These are phyloP conservation scores for Benitochromis conjunctus DNA, from an alignment of 2,113 vertebrate species.

Conservation along the genomic window DNA sequence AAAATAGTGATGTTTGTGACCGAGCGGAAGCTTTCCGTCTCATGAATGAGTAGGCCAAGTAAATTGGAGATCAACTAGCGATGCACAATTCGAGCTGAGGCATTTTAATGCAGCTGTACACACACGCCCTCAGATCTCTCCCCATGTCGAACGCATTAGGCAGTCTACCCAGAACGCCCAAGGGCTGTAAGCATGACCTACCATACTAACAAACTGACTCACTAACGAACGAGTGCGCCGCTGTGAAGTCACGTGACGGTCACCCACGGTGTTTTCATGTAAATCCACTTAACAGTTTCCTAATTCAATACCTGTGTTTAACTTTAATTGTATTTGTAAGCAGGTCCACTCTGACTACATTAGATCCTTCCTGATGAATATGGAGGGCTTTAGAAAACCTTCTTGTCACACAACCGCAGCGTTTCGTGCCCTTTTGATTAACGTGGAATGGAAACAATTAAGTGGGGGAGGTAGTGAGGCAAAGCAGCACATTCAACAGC, in stretches of 20 bases:
- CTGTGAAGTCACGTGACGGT: not conserved
- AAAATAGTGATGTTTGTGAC: slow-evolving; percentile 4
- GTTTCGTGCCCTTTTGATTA: slow-evolving; percentile 72
- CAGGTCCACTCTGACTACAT: slow-evolving; percentile 19
- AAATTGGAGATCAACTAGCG: not conserved
- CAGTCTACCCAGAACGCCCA: slow-evolving; percentile 31
- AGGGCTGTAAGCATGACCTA: not conserved
- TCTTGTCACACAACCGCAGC: slow-evolving; percentile 52
- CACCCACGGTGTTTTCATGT: not conserved
- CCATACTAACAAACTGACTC: not conserved
- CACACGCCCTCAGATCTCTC: not conserved
- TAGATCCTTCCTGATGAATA: slow-evolving; percentile 55
- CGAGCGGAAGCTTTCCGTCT: not conserved
- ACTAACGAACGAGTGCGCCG: not conserved
- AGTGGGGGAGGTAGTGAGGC: slow-evolving; percentile 39
- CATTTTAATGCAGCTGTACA: slow-evolving; percentile 30
- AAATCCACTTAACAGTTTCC: slow-evolving; percentile 6
- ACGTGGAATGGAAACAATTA: slow-evolving; percentile 69
- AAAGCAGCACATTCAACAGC: slow-evolving; percentile 65
- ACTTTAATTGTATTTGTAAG: slow-evolving; percentile 36
- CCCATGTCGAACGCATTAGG: not conserved
- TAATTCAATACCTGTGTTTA: slow-evolving; percentile 6
- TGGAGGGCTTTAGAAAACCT: slow-evolving; percentile 41
- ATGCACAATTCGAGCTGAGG: not conserved
- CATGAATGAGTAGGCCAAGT: not conserved